These are phyloP conservation scores for Lasioglossum marginatum DNA, from an alignment of 2,888 invertebrate species.

Conservation along the genomic window DNA sequence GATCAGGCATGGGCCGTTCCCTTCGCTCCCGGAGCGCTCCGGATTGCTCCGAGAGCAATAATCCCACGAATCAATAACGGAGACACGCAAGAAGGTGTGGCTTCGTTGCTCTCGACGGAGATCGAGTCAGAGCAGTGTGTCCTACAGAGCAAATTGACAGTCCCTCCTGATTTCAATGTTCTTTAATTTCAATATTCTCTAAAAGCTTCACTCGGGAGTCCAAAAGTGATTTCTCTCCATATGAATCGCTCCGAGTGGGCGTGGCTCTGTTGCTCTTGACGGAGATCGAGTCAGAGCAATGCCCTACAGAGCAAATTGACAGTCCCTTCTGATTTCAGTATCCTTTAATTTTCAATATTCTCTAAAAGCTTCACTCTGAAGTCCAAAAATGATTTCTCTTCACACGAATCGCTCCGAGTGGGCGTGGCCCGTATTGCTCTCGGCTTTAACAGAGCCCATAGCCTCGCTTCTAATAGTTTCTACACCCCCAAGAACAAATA, in stretches of 20 bases:
- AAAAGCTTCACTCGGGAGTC: background rate
- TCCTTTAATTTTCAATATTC: background rate
- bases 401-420: background rate
- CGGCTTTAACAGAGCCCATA: background rate
- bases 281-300: background rate
- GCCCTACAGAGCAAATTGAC: too few species aligned
- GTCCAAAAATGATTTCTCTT: background rate
- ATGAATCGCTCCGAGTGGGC: background rate
- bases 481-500: background rate
- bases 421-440: background rate
- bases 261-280: background rate
- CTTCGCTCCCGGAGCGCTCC: background rate
- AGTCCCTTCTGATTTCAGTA: background rate
- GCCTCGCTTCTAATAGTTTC: too few species aligned
- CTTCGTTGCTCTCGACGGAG: background rate
- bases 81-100: background rate
- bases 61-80: background rate
- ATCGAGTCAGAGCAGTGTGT: background rate
- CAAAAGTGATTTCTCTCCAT: background rate
- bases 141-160: background rate
- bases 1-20: background rate
- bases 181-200: background rate
- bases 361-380: background rate
- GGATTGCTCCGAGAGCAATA: background rate
- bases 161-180: background rate